Base-by-base conservation (phyloP, 1,140 invertebrate genomes). In the Physella acuta region DNA sequence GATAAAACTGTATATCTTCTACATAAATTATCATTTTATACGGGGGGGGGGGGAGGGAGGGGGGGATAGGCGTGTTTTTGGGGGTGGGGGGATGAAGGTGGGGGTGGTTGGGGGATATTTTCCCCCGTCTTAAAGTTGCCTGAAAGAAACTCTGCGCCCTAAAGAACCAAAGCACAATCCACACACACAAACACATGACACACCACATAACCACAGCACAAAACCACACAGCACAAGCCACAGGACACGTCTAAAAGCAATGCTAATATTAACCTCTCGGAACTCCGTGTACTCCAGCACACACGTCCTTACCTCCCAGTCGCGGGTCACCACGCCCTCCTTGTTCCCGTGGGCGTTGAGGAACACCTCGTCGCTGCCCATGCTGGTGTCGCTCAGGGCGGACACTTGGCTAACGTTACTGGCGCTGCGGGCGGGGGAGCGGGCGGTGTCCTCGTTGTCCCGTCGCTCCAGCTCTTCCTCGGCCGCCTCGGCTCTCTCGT, bases 321-420 rank as follows among this genome's bases (percentile, higher is more conserved):
- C 77, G 62, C 75, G 77, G 16, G 73, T 64, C 31, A 79, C 73
- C 36, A 79, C 69, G 28, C 70, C 73, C 30, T 70, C 51, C 49
- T 76, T 78, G 26, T 70, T 75, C 51, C 66, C 70, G 1, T 74
- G 68, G 28, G 75, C 63, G 44, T 39, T 69, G 2, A 74, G 68
- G 73, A 83, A 83, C 39, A 82, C 81, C 66, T 84, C 82, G 76
- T 82, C 82, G 78, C 81, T 82, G 52, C 80, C 81, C 58, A 72
- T 63, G 68, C 79, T 78, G 74, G 79, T 74, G 69, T 79, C 76
- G 64, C 79, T 78, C n/a, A 76, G 67, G 1, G 74, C 71, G 53
- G 73, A 71, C 24, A 76, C 71, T 31, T 68, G 69, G 36, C 61
- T 63, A 31, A 75, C 73, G 51, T 70, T 67, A 59, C 74, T 73